Evolutionary conservation across 2,797 vertebrate species (phyloP).

Genomic region (Jordanella pulchra): DNA sequence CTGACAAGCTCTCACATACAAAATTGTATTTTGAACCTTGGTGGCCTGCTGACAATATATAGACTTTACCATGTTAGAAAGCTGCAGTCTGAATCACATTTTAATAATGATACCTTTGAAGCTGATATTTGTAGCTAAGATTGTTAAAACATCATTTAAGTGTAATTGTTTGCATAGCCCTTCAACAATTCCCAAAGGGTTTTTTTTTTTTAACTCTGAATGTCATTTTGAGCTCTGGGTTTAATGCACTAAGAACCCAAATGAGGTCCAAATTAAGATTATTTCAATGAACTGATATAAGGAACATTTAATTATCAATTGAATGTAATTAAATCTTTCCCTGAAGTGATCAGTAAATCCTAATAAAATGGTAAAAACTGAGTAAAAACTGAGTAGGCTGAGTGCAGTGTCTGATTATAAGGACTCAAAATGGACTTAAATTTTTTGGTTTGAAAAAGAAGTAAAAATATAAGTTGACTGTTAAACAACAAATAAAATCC

Average conservation of each 20-base stretch:
- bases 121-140: conserved; percentile 57
- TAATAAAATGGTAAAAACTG: conserved; percentile 73
- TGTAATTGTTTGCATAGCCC: conserved; percentile 60
- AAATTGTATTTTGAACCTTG: conserved; percentile 28
- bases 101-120: conserved; percentile 52
- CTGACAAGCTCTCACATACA: conserved; percentile 30
- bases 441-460: conserved; percentile 42
- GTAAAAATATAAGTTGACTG: conserved; percentile 8
- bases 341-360: conserved; percentile 76
- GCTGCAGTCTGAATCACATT: conserved; percentile 31
- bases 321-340: conserved; percentile 79
- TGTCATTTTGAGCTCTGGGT: conserved; percentile 62
- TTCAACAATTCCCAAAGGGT: conserved; percentile 65
- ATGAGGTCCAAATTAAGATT: conserved; percentile 72
- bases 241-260: conserved; percentile 62
- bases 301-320: conserved; percentile 78
- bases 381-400: conserved; percentile 51
- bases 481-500: conserved; percentile 2
- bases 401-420: conserved; percentile 36
- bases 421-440: conserved; percentile 28
- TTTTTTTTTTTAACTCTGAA: conserved; percentile 61
- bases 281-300: conserved; percentile 79
- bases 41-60: conserved; percentile 9
- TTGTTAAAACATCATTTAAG: conserved; percentile 71
- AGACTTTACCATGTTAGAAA: conserved; percentile 47